Evolutionary conservation across 1,140 invertebrate species (phyloP).

Genomic region (Procambarus clarkii): DNA sequence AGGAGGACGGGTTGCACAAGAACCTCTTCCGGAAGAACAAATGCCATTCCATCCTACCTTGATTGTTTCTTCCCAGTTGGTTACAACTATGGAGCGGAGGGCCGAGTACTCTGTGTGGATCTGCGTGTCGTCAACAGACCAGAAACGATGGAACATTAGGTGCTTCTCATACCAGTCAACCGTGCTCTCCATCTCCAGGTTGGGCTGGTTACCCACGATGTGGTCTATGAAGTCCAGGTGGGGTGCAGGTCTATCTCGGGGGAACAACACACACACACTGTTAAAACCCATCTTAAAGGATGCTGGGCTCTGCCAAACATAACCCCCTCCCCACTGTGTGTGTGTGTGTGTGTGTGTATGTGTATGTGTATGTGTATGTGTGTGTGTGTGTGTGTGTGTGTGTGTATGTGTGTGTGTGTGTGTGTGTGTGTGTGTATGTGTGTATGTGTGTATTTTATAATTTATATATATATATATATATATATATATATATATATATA

Average conservation of each 20-base stretch:
- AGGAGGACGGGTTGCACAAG: too few relatives aligned
- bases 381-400: conserved; percentile 18
- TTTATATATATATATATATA: too few relatives aligned
- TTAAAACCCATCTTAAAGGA: too few relatives aligned
- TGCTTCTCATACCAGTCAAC: conserved; percentile 88
- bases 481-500: too few relatives aligned
- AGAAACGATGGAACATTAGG: conserved; percentile 97
- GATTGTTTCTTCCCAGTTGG: conserved; percentile 98
- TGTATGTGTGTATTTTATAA: too few relatives aligned
- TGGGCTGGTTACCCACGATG: conserved; percentile 97
- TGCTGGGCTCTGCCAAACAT: too few relatives aligned
- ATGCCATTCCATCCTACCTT: conserved; percentile 79
- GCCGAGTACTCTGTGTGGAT: conserved; percentile 97
- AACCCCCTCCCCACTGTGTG: too few relatives aligned
- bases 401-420: not conserved
- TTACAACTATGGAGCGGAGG: conserved; percentile 96
- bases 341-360: conserved; percentile 21
- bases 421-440: too few relatives aligned
- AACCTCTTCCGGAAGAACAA: too few relatives aligned
- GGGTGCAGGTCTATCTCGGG: conserved; percentile 50
- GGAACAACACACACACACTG: too few relatives aligned
- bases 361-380: conserved; percentile 1
- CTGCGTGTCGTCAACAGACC: conserved; percentile 98
- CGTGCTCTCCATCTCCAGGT: conserved; percentile 90
- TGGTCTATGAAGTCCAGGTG: conserved; percentile 96